These are phyloP conservation scores for Crambe crambe DNA, from an alignment of 37 sponge, comb jelly and placozoan species.

Conservation along the genomic window DNA sequence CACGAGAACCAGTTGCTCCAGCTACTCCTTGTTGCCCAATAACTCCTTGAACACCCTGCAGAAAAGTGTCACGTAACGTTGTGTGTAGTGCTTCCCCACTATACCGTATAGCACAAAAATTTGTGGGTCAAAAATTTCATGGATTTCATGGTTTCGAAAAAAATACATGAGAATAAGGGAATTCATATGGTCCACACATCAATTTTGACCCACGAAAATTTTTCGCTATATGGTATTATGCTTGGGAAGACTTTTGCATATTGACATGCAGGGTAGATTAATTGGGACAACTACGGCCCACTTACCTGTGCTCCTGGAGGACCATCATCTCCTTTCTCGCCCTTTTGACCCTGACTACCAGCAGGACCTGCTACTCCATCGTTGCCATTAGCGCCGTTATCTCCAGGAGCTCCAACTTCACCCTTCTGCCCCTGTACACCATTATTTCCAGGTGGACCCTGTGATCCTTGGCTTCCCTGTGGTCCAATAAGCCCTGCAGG, in stretches of 20 bases:
- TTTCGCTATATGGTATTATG: no score
- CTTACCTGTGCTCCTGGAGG: constrained; percentile 9
- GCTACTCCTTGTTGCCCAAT: constrained; percentile 1
- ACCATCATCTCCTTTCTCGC: constrained; percentile 34
- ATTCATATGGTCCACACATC: no score
- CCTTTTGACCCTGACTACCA: constrained; percentile 30
- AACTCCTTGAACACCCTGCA: not conserved
- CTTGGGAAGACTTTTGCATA: no score
- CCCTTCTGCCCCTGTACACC: constrained; percentile 51
- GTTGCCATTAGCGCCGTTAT: not conserved
- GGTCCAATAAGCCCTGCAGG: constrained; percentile 26
- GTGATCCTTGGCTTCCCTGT: constrained; percentile 10
- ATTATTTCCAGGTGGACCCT: constrained; percentile 42
- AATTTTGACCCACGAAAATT: no score
- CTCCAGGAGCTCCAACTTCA: constrained; percentile 28
- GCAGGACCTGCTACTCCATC: constrained; percentile 38
- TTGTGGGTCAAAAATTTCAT: no score
- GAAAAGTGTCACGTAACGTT: no score
- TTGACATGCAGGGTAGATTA: no score
- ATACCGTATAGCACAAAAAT: no score
- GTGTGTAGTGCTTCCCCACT: no score
- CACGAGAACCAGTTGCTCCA: not conserved
- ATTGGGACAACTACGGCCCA: no score
- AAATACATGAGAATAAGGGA: no score
- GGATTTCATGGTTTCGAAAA: no score